Evolutionary conservation across 2,888 invertebrate genomes (phyloP).

Genomic region (Diloba caeruleocephala): DNA sequence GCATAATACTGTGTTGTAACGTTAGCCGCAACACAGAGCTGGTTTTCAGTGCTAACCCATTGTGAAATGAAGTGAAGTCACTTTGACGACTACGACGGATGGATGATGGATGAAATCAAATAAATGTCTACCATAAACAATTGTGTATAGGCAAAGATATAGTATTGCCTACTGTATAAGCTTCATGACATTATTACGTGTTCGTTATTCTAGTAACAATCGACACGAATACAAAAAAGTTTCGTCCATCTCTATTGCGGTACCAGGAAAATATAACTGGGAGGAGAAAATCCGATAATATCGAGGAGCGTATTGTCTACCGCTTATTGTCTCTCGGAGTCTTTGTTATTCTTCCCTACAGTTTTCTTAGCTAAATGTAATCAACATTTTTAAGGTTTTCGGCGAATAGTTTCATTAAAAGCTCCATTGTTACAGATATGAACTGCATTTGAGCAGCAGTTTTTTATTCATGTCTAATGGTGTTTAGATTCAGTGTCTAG

Average conservation of each 20-base stretch:
- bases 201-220: conserved; percentile 25
- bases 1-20: no score
- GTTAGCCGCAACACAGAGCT: no score
- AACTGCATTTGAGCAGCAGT: conserved; percentile 18
- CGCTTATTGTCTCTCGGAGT: conserved; percentile 56
- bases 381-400: conserved; percentile 43
- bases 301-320: conserved; percentile 55
- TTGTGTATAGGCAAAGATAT: no score
- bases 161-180: no score
- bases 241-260: conserved; percentile 32
- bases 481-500: conserved; percentile 15
- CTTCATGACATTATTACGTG: not conserved
- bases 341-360: conserved; percentile 47
- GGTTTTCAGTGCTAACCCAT: no score
- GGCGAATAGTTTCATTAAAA: conserved; percentile 47
- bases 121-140: not conserved
- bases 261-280: conserved; percentile 60
- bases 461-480: conserved; percentile 36
- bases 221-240: conserved; percentile 28
- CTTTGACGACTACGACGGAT: no score
- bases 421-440: conserved; percentile 21
- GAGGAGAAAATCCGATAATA: conserved; percentile 58
- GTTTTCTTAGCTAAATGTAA: conserved; percentile 24
- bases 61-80: no score
- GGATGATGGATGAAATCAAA: no score